phyloP scores from a whole-genome alignment of 2,113 vertebrate species.

The Chunga burmeisteri region DNA sequence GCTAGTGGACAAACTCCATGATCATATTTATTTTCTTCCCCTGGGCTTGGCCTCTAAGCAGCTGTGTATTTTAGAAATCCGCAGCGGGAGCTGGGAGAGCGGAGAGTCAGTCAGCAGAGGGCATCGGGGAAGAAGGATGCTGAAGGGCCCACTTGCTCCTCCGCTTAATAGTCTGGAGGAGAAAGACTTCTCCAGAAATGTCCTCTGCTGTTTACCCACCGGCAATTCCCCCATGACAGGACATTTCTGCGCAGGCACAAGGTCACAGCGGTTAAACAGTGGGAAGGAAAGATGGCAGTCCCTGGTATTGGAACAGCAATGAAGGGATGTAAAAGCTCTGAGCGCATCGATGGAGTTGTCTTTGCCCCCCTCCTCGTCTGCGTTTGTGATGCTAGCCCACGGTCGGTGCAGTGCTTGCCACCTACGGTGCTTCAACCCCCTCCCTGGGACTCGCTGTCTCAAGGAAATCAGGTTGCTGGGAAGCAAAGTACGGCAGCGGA shows the following conservation, averaged over 20 bases:
- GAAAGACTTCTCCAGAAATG: not conserved
- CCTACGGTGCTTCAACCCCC: not conserved
- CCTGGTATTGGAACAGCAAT: not conserved
- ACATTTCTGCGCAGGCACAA: not conserved
- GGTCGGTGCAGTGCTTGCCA: not conserved
- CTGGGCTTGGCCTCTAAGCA: not conserved
- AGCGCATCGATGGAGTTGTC: not conserved
- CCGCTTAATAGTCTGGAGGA: accelerated
- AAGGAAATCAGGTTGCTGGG: not conserved
- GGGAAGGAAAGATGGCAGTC: not conserved
- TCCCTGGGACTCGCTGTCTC: not conserved
- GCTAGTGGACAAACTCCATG: not conserved
- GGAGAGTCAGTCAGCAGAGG: not conserved
- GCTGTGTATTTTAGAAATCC: not conserved
- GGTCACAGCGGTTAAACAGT: not conserved
- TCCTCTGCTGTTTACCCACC: not conserved
- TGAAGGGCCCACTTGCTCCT: not conserved
- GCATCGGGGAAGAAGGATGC: not conserved
- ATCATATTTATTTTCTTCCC: not conserved
- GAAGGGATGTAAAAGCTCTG: not conserved
- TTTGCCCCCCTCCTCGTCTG: not conserved
- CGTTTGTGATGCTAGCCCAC: not conserved
- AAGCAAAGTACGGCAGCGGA: accelerated
- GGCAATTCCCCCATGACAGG: not conserved
- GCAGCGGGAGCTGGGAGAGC: not conserved